Evolutionary conservation across 2,113 vertebrate genomes (phyloP).

Genomic region (Dermatemys mawii): DNA sequence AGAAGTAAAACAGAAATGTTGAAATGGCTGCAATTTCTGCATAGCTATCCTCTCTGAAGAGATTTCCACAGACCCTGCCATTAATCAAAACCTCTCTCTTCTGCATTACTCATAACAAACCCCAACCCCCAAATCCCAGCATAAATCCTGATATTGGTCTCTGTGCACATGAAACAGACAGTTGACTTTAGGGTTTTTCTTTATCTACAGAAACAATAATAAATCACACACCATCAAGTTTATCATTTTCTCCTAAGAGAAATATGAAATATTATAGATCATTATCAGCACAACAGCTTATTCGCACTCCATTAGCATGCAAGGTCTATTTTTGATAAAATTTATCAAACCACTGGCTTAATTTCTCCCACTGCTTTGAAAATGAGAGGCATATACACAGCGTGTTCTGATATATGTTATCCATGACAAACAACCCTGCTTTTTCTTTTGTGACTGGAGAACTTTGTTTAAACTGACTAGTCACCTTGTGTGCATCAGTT

Average conservation of each 20-base stretch:
- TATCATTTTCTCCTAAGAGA: constrained; percentile 80
- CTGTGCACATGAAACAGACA: constrained; percentile 45
- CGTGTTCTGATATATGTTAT: constrained; percentile 8
- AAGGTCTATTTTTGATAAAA: constrained; percentile 77
- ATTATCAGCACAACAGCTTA: constrained; percentile 77
- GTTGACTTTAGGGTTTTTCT: constrained; percentile 67
- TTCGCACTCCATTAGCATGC: constrained; percentile 81
- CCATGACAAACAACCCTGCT: background rate
- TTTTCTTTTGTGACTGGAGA: background rate
- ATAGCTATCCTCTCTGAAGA: constrained; percentile 25
- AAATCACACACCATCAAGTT: constrained; percentile 81
- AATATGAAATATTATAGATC: constrained; percentile 81
- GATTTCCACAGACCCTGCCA: constrained; percentile 30
- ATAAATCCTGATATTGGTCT: constrained; percentile 46
- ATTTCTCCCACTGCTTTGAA: constrained; percentile 72
- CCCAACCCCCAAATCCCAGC: constrained; percentile 13
- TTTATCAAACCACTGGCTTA: constrained; percentile 81
- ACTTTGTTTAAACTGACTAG: background rate
- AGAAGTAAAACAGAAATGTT: constrained; percentile 22
- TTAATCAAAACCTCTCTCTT: constrained; percentile 46
- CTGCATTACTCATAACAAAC: constrained; percentile 51
- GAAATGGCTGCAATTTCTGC: constrained; percentile 41
- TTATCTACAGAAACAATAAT: constrained; percentile 76
- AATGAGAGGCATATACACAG: constrained; percentile 44
- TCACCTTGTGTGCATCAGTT: background rate